phyloP scores from a whole-genome alignment of 2,797 vertebrate genomes.

The Thaleichthys pacificus region DNA sequence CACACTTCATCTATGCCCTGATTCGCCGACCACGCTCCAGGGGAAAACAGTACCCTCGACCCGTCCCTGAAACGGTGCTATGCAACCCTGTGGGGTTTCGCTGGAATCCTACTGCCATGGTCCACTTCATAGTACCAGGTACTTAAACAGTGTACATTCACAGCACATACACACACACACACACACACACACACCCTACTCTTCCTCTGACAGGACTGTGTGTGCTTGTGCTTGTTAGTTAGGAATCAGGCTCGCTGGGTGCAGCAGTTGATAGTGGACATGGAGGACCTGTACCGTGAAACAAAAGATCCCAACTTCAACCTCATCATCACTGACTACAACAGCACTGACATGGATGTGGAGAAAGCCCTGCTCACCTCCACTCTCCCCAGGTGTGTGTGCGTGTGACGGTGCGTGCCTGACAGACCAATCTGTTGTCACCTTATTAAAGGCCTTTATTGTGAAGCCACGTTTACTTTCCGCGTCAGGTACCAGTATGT shows the following conservation, averaged over 20 bases:
- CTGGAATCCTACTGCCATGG: slow-evolving; percentile 83
- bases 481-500: slow-evolving; percentile 81
- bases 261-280: slow-evolving; percentile 87
- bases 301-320: slow-evolving; percentile 85
- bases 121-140: slow-evolving; percentile 94
- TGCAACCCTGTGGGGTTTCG: slow-evolving; percentile 87
- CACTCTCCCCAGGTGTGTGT: slow-evolving; percentile 76
- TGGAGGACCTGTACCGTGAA: slow-evolving; percentile 80
- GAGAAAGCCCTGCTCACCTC: slow-evolving; percentile 81
- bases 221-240: slow-evolving; percentile 60
- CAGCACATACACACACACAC: neutral
- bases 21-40: slow-evolving; percentile 17
- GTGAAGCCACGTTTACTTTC: neutral
- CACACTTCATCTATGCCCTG: slow-evolving; percentile 81
- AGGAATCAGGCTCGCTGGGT: slow-evolving; percentile 98
- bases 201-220: neutral
- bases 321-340: slow-evolving; percentile 89
- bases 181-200: neutral
- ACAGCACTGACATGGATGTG: slow-evolving; percentile 90
- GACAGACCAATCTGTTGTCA: neutral
- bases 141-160: neutral
- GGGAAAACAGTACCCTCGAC: neutral
- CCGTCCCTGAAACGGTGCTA: slow-evolving; percentile 56
- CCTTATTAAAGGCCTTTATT: neutral
- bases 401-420: neutral